These are phyloP conservation scores for Dreissena rostriformis DNA, from an alignment of 1,140 invertebrate species.

Conservation along the genomic window DNA sequence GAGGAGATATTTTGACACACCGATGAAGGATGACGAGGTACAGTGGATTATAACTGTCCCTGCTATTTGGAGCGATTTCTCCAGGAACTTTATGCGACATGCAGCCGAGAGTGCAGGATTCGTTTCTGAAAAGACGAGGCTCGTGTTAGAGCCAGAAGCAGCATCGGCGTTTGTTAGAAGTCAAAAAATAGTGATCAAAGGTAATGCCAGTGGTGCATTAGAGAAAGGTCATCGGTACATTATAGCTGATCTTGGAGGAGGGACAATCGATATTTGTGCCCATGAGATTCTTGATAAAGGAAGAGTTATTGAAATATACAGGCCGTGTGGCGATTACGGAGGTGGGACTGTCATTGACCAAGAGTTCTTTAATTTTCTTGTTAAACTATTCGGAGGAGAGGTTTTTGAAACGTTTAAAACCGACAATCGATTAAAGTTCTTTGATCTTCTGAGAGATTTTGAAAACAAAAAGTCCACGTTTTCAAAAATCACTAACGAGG, in stretches of 20 bases:
- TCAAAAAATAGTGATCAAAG: not conserved
- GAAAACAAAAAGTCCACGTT: slow-evolving; percentile 14
- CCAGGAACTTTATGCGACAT: slow-evolving; percentile 38
- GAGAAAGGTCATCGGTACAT: slow-evolving; percentile 46
- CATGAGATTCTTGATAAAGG: slow-evolving; percentile 3
- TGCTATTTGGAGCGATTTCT: slow-evolving; percentile 50
- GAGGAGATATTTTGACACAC: not conserved
- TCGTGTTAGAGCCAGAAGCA: slow-evolving; percentile 58
- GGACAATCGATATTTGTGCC: slow-evolving; percentile 9
- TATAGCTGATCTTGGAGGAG: slow-evolving; percentile 56
- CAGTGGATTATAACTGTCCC: slow-evolving; percentile 51
- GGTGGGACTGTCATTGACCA: slow-evolving; percentile 9
- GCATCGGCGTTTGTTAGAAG: slow-evolving; percentile 53
- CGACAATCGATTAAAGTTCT: not conserved
- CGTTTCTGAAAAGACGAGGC: slow-evolving; percentile 10
- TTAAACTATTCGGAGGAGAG: slow-evolving; percentile 7
- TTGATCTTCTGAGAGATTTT: slow-evolving; percentile 11
- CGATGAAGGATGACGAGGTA: slow-evolving; percentile 25
- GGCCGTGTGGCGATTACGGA: not conserved
- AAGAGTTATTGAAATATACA: not conserved
- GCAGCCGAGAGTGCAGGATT: slow-evolving; percentile 50
- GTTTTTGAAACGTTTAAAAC: slow-evolving; percentile 9
- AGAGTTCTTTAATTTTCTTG: slow-evolving; percentile 3
- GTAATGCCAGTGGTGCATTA: not conserved
- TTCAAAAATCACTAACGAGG: not conserved